Base-by-base conservation (phyloP, 2,888 invertebrate species). In the Clitarchus hookeri region DNA sequence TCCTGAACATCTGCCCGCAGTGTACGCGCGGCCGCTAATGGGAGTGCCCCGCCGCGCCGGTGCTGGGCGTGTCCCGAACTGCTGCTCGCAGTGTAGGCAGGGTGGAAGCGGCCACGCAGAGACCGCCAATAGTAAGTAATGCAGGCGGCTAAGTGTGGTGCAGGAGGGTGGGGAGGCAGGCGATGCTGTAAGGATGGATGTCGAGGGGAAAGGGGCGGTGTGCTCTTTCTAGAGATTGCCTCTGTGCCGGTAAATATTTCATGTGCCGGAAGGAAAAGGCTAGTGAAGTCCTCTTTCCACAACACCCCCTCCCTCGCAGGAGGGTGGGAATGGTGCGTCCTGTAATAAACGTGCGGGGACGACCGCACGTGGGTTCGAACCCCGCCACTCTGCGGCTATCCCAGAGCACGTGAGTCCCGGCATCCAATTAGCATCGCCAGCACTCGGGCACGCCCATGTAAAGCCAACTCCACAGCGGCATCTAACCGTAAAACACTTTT, bases 221-320 rank as follows among this genome's bases (percentile, higher is more conserved):
- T 77, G 91, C 91, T 91, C 90, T 91, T 90, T 91, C 90, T 89
- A 89, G 90, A 91, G 91, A 91, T 91, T 91, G 91, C 91, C 90
- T 88, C 89, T 89, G 90, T 90, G 89, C 89, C 89, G 89, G 89
- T 91, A 91, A 91, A 91, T 91, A 91, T 91, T 91, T 91, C 91
- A 91, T 88, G 88, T 85, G 84, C 84, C 86, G 65, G 78, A 36
- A 83, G 86, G 82, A 82, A 44, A 82, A 36, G 82, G 27, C 82
- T 26, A 36, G 82, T 23, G 36, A 36, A 82, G 82, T 44, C 65
- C 23, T 65, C n/a, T 65, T 23, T 23, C 23, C 65, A 65, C 65
- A n/a, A 65, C 65, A n/a, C 19, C 23, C 23, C 65, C 65, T 19
- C n/a, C 16, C n/a, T 48, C 65, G n/a, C 65, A 0, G 65, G 65